Evolutionary conservation across 2,113 vertebrate genomes (phyloP), one percentile per base, ranked within the genome.

Genomic region (Periophthalmus modestus): DNA sequence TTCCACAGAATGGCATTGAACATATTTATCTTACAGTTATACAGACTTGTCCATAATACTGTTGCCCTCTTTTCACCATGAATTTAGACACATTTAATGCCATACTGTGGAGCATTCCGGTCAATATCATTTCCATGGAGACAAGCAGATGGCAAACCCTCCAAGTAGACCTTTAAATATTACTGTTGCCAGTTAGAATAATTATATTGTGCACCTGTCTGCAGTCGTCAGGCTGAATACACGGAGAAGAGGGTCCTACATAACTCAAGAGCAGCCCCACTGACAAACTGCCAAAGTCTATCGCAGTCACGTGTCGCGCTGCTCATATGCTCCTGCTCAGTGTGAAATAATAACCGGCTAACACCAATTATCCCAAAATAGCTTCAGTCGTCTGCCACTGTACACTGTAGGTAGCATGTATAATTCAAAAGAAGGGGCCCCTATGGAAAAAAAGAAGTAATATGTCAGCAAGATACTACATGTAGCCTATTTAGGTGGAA

Each of bases 281-380:
- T 36, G 62, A 65, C 62, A 65, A 65, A 65, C 62, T 39, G 33
- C 4, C 59, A 62, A 59, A 62, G 62, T 39, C 34, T 65, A 65
- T 65, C 4, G 16, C 62, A 65, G 33, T 39, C 62, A 39, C 6
- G 18, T 65, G 62, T 39, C 10, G 57, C 57, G 14, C 57, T 39
- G 59, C 7, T 62, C 33, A n/a, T 34, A 39, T 63, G 61, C 14
- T 33, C 28, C 7, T 5, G 15, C 61, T 7, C 34, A 34, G 39
- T 18, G 62, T 65, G 34, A 65, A 39, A 65, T 65, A 65, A 39
- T 65, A 39, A 65, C 34, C 34, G 39, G 34, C 62, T 10, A 65
- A 36, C 16, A 34, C 33, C 62, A 65, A 65, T 65, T 65, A 65
- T 65, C 62, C 33, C 16, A 65, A 65, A 65, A 65, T 65, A 65